Evolutionary conservation across 1,140 invertebrate genomes (phyloP).

Genomic region (Drosophila fuyamai): DNA sequence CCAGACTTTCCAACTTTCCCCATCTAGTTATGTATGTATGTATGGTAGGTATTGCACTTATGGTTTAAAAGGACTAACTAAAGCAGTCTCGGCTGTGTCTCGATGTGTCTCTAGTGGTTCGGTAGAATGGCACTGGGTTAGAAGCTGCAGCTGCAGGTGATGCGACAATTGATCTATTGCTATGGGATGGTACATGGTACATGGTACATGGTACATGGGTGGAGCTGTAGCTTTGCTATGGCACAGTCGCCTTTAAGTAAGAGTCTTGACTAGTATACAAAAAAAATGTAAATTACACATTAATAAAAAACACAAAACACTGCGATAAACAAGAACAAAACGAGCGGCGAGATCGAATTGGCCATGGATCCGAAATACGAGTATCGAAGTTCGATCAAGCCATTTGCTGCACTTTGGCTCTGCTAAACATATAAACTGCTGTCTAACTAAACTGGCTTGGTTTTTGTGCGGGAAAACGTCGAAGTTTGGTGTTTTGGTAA

Average conservation of each 20-base stretch:
- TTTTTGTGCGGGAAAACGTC: constrained; percentile 5
- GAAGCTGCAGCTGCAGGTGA: constrained; percentile 53
- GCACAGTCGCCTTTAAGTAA: constrained; percentile 76
- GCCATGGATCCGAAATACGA: constrained; percentile 45
- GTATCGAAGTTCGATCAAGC: constrained; percentile 46
- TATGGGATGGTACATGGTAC: constrained; percentile 20
- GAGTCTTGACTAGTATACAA: constrained; percentile 79
- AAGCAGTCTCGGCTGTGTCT: constrained; percentile 77
- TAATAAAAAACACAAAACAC: constrained; percentile 41
- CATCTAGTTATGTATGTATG: constrained; percentile 12
- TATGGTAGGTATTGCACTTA: constrained; percentile 70
- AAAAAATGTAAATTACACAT: constrained; percentile 36
- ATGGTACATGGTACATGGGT: constrained; percentile 6
- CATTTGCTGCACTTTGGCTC: constrained; percentile 73
- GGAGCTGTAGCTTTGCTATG: constrained; percentile 72
- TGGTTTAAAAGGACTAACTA: constrained; percentile 71
- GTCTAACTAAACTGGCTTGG: constrained; percentile 48
- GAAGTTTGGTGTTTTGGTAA: constrained; percentile 3
- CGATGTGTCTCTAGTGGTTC: constrained; percentile 39
- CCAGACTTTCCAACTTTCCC: background rate
- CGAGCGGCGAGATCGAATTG: constrained; percentile 76
- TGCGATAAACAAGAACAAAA: constrained; percentile 67
- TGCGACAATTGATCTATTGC: constrained; percentile 45
- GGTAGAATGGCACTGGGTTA: constrained; percentile 53
- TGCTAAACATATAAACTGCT: constrained; percentile 60